These are phyloP conservation scores for Mesorhabditis belari DNA, from an alignment of 2,888 invertebrate genomes.

Conservation along the genomic window DNA sequence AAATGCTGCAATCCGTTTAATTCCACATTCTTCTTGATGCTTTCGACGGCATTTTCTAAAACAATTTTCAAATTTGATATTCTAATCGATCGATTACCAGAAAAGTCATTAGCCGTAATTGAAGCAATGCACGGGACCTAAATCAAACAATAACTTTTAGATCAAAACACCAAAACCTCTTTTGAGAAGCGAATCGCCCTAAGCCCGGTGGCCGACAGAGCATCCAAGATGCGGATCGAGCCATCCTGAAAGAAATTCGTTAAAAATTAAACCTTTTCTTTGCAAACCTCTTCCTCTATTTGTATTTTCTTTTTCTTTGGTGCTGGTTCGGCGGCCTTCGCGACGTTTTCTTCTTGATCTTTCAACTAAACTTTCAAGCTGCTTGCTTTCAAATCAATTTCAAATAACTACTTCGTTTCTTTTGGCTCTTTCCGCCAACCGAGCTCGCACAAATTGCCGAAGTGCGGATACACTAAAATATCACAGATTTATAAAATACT, in stretches of 20 bases:
- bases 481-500: background rate
- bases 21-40: constrained; percentile 73
- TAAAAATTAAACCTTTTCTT: background rate
- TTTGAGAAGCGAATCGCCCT: constrained; percentile 91
- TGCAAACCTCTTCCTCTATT: constrained; percentile 5
- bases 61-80: background rate
- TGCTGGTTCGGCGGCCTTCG: constrained; percentile 12
- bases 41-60: constrained; percentile 70
- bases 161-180: constrained; percentile 60
- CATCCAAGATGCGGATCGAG: constrained; percentile 70
- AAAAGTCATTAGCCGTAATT: constrained; percentile 63
- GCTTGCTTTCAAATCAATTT: no score
- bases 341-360: background rate
- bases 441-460: constrained; percentile 60
- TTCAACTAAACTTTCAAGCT: no score
- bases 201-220: constrained; percentile 87
- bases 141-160: background rate
- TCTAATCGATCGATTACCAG: constrained; percentile 54
- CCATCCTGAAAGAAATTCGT: constrained; percentile 10
- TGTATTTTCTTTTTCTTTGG: constrained; percentile 26
- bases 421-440: constrained; percentile 26
- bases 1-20: constrained; percentile 70
- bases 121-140: constrained; percentile 34
- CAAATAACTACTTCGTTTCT: no score
- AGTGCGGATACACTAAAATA: constrained; percentile 68